Base-by-base conservation (phyloP, 2,797 vertebrate species). In the Allobates femoralis region DNA sequence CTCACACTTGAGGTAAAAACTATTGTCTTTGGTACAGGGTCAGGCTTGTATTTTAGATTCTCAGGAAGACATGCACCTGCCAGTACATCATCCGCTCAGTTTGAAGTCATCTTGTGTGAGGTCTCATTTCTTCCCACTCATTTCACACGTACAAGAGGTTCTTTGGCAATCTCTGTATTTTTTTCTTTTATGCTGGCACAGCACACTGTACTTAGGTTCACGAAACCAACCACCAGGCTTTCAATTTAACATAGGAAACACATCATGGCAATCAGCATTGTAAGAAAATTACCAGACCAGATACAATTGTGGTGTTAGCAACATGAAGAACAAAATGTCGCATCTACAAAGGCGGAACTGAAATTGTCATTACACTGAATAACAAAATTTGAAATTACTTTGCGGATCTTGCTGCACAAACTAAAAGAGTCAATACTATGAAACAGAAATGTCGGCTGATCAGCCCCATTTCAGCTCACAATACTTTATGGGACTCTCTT, bases 261-360 rank as follows among this genome's bases (percentile, higher is more conserved):
- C 37, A 50, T 23, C 16, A 37, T 79, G 37, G 26, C 64, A 60
- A 79, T 71, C 28, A 79, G 75, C 41, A 55, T 79, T 74, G 69
- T 67, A 66, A 73, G 55, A 74, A 51, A 34, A 83, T 71, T 62
- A 41, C n/a, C 28, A 60, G 30, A 50, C 34, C 62, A 83, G 75
- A 79, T 67, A 73, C 75, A 87, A 87, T 64, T 74, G 62, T 74
- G 66, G 64, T 75, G 66, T 87, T 79, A 79, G 14, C 76, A 66
- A 64, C 62, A 73, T 41, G 64, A 62, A 34, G 75, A 51, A 79
- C 79, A 87, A 84, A 79, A 78, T 83, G 86, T 83, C 76, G 64
- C 37, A 87, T 53, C 74, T 87, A 66, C 53, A 21, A 58, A 64
- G 73, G 81, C 37, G 79, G 79, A 74, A 62, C 37, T 79, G 81